Evolutionary conservation across 2,113 vertebrate genomes (phyloP).

Genomic region (Onychostruthus taczanowskii): DNA sequence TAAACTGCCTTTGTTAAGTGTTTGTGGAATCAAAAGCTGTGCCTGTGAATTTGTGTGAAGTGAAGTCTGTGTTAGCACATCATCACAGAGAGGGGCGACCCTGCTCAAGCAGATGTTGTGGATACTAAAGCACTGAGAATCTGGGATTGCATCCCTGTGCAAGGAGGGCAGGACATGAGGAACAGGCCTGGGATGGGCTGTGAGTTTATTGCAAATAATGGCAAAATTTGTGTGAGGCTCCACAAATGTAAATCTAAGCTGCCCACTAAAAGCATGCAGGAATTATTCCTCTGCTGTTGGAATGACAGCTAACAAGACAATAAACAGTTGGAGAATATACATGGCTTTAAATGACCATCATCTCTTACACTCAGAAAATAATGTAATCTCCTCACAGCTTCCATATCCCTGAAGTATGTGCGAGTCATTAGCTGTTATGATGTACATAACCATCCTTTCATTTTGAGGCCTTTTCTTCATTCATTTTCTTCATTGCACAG

Average conservation of each 20-base stretch:
- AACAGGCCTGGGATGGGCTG: neutral
- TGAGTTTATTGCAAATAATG: neutral
- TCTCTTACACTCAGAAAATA: neutral
- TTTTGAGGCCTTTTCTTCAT: neutral
- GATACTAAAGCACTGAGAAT: neutral
- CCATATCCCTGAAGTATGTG: neutral
- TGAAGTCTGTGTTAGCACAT: constrained; percentile 1
- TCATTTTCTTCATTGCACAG: neutral
- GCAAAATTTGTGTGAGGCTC: neutral
- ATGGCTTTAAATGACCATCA: neutral
- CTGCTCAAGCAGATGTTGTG: neutral
- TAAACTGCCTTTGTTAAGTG: constrained; percentile 18
- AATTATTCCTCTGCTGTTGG: neutral
- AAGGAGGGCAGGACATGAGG: neutral
- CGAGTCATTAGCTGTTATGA: neutral
- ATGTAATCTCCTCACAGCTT: neutral
- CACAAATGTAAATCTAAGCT: neutral
- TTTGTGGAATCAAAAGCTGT: constrained; percentile 1
- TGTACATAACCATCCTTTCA: neutral
- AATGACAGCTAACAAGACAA: neutral
- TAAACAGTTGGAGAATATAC: neutral
- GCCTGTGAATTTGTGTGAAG: neutral
- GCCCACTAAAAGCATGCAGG: neutral
- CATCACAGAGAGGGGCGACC: neutral
- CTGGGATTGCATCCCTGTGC: neutral